These are phyloP conservation scores for Hyaena hyaena DNA, from an alignment of 2,113 vertebrate genomes.

Conservation along the genomic window DNA sequence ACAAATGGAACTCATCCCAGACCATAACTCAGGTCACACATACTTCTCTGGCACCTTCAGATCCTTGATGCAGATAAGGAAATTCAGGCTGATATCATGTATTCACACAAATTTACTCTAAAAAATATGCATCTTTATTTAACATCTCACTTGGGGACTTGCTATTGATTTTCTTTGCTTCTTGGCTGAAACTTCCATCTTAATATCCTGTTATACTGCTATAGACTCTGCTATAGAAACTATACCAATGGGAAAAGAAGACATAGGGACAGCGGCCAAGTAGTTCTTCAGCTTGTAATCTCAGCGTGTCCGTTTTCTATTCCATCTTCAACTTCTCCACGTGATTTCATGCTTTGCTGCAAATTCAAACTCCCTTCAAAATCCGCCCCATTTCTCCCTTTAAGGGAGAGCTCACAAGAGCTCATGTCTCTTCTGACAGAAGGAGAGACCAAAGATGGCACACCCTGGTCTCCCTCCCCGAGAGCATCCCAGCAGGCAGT, in stretches of 20 bases:
- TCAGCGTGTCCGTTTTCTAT: not conserved
- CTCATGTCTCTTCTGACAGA: fast-evolving
- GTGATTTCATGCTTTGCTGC: not conserved
- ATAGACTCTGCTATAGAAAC: not conserved
- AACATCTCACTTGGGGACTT: not conserved
- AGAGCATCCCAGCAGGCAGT: fast-evolving
- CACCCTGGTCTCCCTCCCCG: fast-evolving
- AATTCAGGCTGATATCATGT: not conserved
- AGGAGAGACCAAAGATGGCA: fast-evolving
- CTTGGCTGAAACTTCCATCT: not conserved
- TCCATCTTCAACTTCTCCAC: fast-evolving
- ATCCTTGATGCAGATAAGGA: not conserved
- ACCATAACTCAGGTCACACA: not conserved
- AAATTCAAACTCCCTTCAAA: not conserved
- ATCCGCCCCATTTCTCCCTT: fast-evolving
- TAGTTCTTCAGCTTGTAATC: not conserved
- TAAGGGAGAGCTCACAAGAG: too few species aligned
- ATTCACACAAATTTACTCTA: not conserved
- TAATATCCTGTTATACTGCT: not conserved
- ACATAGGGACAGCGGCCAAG: not conserved
- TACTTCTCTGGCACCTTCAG: not conserved
- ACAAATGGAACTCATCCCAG: not conserved
- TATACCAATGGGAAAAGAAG: not conserved
- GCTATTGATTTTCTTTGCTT: not conserved
- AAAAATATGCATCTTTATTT: not conserved